Percentiles rank a stretch among this genome's conserved stretches.
Evolutionary conservation across 2,888 invertebrate genomes (phyloP).

Genomic region (Andrena flavipes): DNA sequence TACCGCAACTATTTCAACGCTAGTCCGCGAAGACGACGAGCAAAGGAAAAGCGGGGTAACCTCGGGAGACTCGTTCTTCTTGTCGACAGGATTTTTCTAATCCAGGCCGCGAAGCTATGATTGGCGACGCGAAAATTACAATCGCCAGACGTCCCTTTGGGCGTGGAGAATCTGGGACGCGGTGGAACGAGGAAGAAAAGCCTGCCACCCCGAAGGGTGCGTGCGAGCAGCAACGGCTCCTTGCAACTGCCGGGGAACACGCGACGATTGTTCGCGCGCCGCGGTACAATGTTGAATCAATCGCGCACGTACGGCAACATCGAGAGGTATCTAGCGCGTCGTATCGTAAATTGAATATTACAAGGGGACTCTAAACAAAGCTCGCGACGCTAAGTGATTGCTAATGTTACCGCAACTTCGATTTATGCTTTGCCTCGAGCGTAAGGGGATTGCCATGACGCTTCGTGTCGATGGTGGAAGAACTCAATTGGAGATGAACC

Average conservation of each 20-base stretch:
- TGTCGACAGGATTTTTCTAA: background rate
- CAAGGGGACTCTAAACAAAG: slow-evolving; percentile 23
- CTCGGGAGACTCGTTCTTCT: background rate
- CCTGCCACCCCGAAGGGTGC: slow-evolving; percentile 30
- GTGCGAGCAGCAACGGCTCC: slow-evolving; percentile 28
- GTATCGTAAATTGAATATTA: slow-evolving; percentile 25
- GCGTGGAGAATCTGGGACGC: slow-evolving; percentile 39
- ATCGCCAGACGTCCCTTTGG: slow-evolving; percentile 49
- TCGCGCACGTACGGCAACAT: background rate
- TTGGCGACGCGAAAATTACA: no score
- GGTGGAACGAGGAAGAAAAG: slow-evolving; percentile 41
- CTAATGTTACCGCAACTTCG: slow-evolving; percentile 14
- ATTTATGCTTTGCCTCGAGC: slow-evolving; percentile 22
- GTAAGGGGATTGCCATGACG: background rate
- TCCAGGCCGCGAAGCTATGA: slow-evolving; percentile 12
- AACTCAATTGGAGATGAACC: background rate
- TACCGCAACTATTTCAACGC: background rate
- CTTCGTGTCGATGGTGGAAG: background rate
- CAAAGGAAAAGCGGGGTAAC: background rate
- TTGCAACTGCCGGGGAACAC: slow-evolving; percentile 6
- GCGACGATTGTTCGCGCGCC: slow-evolving; percentile 31
- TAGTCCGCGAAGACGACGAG: background rate
- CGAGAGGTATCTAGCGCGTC: slow-evolving; percentile 1
- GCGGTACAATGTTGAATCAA: background rate
- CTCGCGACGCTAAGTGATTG: slow-evolving; percentile 19